These are phyloP conservation scores for Sakesphorus luctuosus DNA, from an alignment of 2,113 vertebrate genomes.

Conservation along the genomic window DNA sequence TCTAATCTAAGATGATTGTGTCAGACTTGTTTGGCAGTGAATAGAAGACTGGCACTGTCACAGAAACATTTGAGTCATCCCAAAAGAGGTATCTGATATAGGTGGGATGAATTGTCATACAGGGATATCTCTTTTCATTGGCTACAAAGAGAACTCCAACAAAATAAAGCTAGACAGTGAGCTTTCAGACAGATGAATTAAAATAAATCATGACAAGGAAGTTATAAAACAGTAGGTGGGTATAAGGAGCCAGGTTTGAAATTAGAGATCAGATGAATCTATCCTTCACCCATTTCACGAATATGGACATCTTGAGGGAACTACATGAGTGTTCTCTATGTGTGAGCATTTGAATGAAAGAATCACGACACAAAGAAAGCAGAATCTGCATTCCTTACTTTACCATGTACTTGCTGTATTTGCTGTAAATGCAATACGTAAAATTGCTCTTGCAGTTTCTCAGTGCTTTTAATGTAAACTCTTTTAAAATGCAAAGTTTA, in stretches of 20 bases:
- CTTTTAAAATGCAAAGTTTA: constrained; percentile 8
- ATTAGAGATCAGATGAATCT: not conserved
- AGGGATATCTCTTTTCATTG: not conserved
- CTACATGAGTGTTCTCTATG: not conserved
- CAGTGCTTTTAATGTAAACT: not conserved
- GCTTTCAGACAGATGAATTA: not conserved
- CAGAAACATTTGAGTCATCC: not conserved
- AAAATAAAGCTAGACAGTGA: not conserved
- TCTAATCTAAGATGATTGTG: not conserved
- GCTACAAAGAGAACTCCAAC: not conserved
- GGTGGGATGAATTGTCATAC: not conserved
- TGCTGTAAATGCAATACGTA: not conserved
- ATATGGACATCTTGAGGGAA: not conserved
- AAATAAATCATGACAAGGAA: not conserved
- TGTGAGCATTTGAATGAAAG: not conserved
- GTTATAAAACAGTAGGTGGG: not conserved
- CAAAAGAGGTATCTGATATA: not conserved
- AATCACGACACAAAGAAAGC: not conserved
- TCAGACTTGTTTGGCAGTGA: not conserved
- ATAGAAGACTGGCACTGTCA: not conserved
- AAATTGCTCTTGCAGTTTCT: not conserved
- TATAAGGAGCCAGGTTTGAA: not conserved
- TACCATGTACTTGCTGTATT: not conserved
- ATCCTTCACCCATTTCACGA: not conserved
- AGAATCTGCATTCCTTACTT: not conserved